A percentile compares a stretch with the other conserved stretches of the same genome.
phyloP scores from a whole-genome alignment of 2,113 vertebrate species.

The Crocuta crocuta region DNA sequence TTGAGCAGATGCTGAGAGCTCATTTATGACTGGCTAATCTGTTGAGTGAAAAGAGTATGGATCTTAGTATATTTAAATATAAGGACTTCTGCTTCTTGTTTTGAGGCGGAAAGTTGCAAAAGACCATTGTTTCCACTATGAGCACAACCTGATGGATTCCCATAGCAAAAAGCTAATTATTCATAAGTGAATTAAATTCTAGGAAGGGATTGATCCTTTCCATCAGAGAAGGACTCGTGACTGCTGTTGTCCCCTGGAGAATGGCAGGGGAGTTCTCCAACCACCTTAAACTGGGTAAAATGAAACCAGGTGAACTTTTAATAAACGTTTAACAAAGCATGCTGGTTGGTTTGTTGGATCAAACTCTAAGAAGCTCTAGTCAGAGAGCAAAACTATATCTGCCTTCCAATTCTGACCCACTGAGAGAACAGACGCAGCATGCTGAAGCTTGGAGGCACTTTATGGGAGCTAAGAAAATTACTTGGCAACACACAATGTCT shows the following conservation, averaged over 20 bases:
- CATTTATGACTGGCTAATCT: background rate
- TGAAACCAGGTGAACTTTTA: background rate
- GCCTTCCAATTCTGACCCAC: background rate
- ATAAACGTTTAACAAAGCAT: background rate
- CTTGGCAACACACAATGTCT: background rate
- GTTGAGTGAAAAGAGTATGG: background rate
- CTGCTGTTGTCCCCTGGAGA: background rate
- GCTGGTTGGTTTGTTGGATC: background rate
- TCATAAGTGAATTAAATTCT: background rate
- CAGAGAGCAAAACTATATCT: background rate
- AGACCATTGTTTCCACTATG: background rate
- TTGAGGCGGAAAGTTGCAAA: constrained; percentile 25
- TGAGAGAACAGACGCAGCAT: background rate
- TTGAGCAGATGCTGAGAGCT: background rate
- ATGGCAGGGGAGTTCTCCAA: background rate
- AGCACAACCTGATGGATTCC: background rate
- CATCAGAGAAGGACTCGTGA: background rate
- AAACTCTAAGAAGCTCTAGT: background rate
- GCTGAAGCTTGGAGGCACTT: background rate
- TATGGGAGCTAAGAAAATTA: background rate
- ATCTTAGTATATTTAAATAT: background rate
- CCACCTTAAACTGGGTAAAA: background rate
- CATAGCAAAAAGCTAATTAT: background rate
- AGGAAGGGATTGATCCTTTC: background rate
- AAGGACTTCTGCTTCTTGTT: background rate